Evolutionary conservation across 2,797 vertebrate genomes (phyloP).

Genomic region (Danio choprae): DNA sequence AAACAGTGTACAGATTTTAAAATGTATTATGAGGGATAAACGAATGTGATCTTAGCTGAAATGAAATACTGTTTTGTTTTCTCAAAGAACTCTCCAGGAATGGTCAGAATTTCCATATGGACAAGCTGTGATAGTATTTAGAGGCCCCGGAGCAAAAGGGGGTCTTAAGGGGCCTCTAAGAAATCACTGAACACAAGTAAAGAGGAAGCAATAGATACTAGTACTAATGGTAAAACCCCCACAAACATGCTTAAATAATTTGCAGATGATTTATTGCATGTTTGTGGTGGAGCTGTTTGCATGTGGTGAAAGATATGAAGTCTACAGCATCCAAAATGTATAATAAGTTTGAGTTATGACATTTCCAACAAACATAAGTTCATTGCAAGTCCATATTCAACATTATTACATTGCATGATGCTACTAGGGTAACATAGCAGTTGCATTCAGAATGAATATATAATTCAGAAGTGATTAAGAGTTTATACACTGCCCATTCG

Average conservation of each 20-base stretch:
- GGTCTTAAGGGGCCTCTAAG: not conserved
- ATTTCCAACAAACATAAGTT: not conserved
- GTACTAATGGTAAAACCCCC: not conserved
- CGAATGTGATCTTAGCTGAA: slow-evolving; percentile 4
- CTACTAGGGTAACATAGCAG: not conserved
- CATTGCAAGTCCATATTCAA: not conserved
- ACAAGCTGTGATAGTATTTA: slow-evolving; percentile 8
- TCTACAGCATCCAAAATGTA: not conserved
- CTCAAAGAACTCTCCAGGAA: not conserved
- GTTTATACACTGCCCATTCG: too few species aligned
- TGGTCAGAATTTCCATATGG: slow-evolving; percentile 6
- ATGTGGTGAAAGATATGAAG: not conserved
- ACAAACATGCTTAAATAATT: not conserved
- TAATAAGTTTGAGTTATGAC: not conserved
- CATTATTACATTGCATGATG: not conserved
- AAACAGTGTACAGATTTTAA: too few species aligned
- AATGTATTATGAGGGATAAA: not conserved
- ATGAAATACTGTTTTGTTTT: slow-evolving; percentile 16
- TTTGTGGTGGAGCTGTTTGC: slow-evolving; percentile 1
- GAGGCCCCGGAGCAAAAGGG: not conserved
- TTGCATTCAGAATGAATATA: not conserved
- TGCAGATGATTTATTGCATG: not conserved
- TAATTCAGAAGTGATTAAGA: too few species aligned
- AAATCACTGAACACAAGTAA: not conserved
- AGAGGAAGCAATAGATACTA: not conserved